Conservation (phyloP, 2,113 vertebrate genomes). For the Pollachius pollachius region DNA sequence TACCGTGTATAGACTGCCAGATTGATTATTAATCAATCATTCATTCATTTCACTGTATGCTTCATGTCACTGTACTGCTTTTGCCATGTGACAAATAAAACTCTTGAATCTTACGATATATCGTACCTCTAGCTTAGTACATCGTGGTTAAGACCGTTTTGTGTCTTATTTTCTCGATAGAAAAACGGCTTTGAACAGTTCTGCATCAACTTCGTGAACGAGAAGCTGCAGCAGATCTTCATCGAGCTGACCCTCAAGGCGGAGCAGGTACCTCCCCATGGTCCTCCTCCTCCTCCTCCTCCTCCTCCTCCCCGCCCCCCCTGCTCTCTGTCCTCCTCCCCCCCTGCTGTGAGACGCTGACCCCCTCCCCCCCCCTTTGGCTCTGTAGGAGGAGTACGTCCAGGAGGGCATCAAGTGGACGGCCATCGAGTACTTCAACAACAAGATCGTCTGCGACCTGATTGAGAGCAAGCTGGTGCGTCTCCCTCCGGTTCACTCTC, state of each 20-base stretch:
- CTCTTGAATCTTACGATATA: not conserved
- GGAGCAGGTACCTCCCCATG: constrained; percentile 83
- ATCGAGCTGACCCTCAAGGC: constrained; percentile 97
- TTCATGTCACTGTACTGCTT: too few species aligned
- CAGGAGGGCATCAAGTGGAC: constrained; percentile 95
- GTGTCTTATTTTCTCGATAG: constrained; percentile 63
- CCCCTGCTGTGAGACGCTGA: constrained; percentile 8
- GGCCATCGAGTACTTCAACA: constrained; percentile 93
- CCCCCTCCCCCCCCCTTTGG: too few species aligned
- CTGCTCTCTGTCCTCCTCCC: not conserved
- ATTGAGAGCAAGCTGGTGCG: constrained; percentile 93
- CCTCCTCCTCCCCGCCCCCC: too few species aligned
- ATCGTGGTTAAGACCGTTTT: too few species aligned
- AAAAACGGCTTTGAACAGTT: constrained; percentile 99
- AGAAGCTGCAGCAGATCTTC: constrained; percentile 98
- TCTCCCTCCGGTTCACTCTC: not conserved
- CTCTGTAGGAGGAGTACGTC: constrained; percentile 87
- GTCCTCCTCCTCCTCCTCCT: not conserved
- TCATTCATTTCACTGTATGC: too few species aligned
- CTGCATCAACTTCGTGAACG: constrained; percentile 99
- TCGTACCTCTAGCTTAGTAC: too few species aligned
- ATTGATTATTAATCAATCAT: too few species aligned
- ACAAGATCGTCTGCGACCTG: constrained; percentile 95
- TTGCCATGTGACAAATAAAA: too few species aligned
- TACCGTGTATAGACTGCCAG: too few species aligned